These are phyloP conservation scores for Drosophila nr. perissopoda DNA, from an alignment of 2,888 invertebrate genomes.

Conservation along the genomic window DNA sequence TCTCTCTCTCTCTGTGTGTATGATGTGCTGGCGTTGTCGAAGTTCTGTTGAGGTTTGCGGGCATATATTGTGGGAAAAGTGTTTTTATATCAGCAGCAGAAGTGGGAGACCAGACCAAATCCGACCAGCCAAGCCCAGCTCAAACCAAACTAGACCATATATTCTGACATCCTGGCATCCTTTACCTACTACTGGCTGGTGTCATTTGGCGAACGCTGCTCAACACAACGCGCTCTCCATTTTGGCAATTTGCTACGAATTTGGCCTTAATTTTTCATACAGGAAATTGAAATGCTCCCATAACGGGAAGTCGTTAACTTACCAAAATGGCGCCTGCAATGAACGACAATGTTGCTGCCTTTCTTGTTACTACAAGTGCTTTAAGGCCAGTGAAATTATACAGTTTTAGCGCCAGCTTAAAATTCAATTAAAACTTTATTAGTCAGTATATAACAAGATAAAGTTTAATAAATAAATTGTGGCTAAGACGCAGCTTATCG, in stretches of 20 bases:
- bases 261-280: conserved; percentile 78
- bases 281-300: conserved; percentile 80
- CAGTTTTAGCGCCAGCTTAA: conserved; percentile 41
- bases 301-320: conserved; percentile 74
- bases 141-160: conserved; percentile 15
- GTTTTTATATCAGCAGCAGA: conserved; percentile 51
- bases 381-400: conserved; percentile 27
- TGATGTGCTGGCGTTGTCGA: conserved; percentile 45
- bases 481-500: conserved; percentile 63
- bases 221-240: conserved; percentile 22
- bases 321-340: conserved; percentile 27
- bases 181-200: conserved; percentile 57
- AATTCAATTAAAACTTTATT: conserved; percentile 75
- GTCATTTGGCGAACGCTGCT: conserved; percentile 46
- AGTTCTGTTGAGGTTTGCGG: conserved; percentile 79
- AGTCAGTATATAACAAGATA: conserved; percentile 38
- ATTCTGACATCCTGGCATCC: conserved; percentile 53
- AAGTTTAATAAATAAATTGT: conserved; percentile 52
- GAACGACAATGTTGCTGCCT: conserved; percentile 20
- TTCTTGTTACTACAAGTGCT: background rate
- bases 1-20: background rate
- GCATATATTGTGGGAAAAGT: conserved; percentile 71
- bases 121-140: background rate
- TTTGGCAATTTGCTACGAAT: conserved; percentile 74
- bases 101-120: conserved; percentile 1